Base-by-base conservation (phyloP, 2,888 invertebrate genomes). In the Epinotia brunnichana region DNA sequence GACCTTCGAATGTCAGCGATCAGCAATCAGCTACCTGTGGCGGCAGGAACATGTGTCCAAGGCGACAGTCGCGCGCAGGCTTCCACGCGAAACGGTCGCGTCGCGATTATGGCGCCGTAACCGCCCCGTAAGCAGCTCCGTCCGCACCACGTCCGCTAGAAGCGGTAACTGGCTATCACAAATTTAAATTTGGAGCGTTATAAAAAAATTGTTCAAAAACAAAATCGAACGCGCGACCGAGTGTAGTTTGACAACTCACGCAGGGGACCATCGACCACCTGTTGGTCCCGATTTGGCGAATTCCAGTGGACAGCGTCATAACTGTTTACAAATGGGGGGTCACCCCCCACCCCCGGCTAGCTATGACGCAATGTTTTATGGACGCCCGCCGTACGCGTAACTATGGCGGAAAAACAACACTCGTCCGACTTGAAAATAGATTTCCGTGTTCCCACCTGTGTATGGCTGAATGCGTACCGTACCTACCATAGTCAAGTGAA, bases 31-130 rank as follows among this genome's bases (percentile, higher is more conserved):
- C 90, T 92, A 92, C 92, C 92, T 92, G 92, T 92, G 83, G 91
- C 87, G 84, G 84, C 76, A 76, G 78, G 77, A 84, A 84, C 89
- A 89, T 88, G 88, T 87, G 87, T 81, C 81, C 71, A 77, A 79
- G 78, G 76, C 85, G 86, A 81, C 91, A 93, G 93, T 93, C 87
- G 90, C 90, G 93, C 92, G 92, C 92, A 92, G 92, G 87, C 92
- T 85, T 87, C 84, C 89, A 89, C 86, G 90, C 91, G 87, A 83
- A 81, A 77, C 90, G 90, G 92, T 90, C 86, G 90, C 85, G 89
- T 84, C 74, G 74, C 83, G 85, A 78, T 48, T 78, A 87, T 86
- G 87, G 82, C 86, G 82, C 83, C 84, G 78, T 84, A 78, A 82
- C 79, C 83, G 75, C 78, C 77, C 79, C 84, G 84, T 84, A 83